Percentiles rank a stretch among this genome's conserved stretches.
phyloP scores from a whole-genome alignment of 2,113 vertebrate genomes.

The Pycnonotus jocosus region DNA sequence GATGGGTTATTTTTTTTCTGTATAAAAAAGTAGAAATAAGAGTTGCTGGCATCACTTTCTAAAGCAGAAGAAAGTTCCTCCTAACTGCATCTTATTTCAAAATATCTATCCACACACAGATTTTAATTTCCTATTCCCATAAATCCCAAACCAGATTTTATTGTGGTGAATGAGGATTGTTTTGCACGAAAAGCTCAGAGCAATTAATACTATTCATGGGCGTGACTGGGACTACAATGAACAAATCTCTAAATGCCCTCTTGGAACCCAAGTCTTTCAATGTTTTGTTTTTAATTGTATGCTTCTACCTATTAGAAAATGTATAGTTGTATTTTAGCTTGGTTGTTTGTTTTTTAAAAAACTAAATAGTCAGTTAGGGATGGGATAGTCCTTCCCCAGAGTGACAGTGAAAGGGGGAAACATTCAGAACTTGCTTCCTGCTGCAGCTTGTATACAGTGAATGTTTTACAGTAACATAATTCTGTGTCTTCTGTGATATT shows the following conservation, averaged over 20 bases:
- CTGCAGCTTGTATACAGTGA: not conserved
- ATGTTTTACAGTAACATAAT: not conserved
- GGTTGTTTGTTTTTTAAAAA: not conserved
- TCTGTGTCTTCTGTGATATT: not conserved
- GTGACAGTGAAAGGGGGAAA: not conserved
- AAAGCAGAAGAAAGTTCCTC: not conserved
- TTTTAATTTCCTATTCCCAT: not conserved
- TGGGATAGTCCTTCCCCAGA: not conserved
- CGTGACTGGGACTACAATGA: constrained; percentile 28
- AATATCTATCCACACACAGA: not conserved
- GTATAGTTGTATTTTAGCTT: not conserved
- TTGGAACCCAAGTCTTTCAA: not conserved
- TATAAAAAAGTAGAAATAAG: not conserved
- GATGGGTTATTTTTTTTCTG: not conserved
- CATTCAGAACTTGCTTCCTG: not conserved
- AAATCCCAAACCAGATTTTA: constrained; percentile 33
- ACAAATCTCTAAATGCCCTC: not conserved
- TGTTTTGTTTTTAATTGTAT: not conserved
- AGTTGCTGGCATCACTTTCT: not conserved
- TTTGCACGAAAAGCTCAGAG: constrained; percentile 41
- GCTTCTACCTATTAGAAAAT: not conserved
- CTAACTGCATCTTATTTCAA: not conserved
- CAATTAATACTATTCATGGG: constrained; percentile 41
- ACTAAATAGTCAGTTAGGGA: not conserved
- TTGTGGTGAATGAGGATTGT: not conserved